phyloP scores from a whole-genome alignment of 2,797 vertebrate genomes.

The Apodemus agrarius region DNA sequence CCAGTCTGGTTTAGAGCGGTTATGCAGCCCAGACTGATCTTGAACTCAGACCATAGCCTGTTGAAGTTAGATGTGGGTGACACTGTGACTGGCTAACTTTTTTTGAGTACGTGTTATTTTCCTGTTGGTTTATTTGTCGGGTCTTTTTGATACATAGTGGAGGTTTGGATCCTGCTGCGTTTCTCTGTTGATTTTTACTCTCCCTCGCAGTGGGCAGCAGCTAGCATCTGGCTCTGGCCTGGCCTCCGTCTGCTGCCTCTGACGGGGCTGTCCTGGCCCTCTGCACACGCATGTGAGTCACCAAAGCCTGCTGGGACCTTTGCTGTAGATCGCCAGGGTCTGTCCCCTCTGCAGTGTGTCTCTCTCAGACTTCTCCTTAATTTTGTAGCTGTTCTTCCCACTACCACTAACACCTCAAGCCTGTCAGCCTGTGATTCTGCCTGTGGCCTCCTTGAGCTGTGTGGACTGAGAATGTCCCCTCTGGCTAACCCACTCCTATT shows the following conservation, averaged over 20 bases:
- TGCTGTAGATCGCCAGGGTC: not conserved
- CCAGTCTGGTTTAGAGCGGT: not conserved
- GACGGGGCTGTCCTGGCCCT: not conserved
- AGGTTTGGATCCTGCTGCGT: constrained; percentile 17
- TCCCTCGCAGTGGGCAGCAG: not conserved
- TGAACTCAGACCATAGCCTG: not conserved
- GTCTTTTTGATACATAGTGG: not conserved
- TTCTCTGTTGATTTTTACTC: constrained; percentile 26
- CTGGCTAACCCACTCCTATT: not conserved
- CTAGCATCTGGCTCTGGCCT: not conserved
- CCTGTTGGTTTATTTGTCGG: constrained; percentile 7
- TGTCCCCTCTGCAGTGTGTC: not conserved
- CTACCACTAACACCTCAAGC: not conserved
- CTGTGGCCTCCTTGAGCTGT: not conserved
- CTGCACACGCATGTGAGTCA: not conserved
- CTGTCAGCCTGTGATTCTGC: not conserved
- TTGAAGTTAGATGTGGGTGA: not conserved
- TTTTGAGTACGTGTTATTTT: constrained; percentile 24
- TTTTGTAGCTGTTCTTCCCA: not conserved
- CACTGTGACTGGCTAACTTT: not conserved
- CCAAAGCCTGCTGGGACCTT: not conserved
- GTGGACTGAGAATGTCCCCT: not conserved
- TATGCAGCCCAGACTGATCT: not conserved
- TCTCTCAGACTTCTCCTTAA: not conserved
- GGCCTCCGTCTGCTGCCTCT: constrained; percentile 40